Evolutionary conservation across 2,888 invertebrate genomes (phyloP), one percentile per base, ranked within the genome.

Genomic region (Diaprepes abbreviatus): DNA sequence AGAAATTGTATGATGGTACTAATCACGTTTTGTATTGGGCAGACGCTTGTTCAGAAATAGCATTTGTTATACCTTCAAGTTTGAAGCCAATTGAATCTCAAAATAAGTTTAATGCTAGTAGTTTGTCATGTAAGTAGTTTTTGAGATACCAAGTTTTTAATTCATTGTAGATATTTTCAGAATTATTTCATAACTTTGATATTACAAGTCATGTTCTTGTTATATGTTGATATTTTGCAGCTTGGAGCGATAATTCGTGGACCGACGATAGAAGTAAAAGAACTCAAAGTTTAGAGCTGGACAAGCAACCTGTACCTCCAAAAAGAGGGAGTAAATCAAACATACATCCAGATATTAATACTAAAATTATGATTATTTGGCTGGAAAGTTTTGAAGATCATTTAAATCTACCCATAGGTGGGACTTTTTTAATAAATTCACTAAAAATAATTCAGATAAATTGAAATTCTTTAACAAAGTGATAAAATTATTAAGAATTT

Each of bases 341-440:
- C 57, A 79, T 85, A n/a, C 84, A 89, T 67, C 86, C 89, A 0
- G 86, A 88, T 58, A 87, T 88, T 45, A 86, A 86, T 62, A 89
- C 93, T 0, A 94, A 94, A 84, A 93, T 96, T 70, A 91, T 97
- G 82, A 91, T 98, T 2, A 93, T 97, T 36, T 99, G 98, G 98
- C 84, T 98, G 65, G 98, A 99, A 83, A 95, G 95, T 80, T 93
- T 92, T 76, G 98, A 99, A 82, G 98, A 99, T 85, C 91, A 93
- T 83, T 87, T 92, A 16, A 91, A 92, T 83, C 90, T 98, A 81
- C 97, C 98, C 3, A 89, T 94, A 64, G 92, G 95, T 95, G 82
- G 83, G 87, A 31, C 2, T 58, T 38, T 12, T 12, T 6, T 28
- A 28, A 14, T n/a, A 40, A 50, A 12, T 35, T 35, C n/a, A 14